Evolutionary conservation across 2,113 vertebrate genomes (phyloP), one percentile per base, ranked within the genome.

Genomic region (Sapayoa aenigma): DNA sequence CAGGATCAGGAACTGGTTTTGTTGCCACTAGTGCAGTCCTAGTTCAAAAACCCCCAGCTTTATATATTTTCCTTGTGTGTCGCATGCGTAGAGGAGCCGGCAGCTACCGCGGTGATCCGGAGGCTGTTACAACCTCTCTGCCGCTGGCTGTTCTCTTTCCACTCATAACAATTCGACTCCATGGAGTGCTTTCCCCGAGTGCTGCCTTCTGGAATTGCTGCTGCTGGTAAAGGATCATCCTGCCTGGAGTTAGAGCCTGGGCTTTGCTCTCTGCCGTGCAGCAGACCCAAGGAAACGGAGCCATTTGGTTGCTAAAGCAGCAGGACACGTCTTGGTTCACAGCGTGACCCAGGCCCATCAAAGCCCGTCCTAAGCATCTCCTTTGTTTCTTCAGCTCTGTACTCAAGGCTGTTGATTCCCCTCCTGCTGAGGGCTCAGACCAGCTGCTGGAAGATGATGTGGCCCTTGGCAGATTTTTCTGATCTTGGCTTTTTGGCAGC

Each of bases 131-230:
- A 74, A 62, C 78, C 84, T 93, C 83, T 46, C 74, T 9, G 2
- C 41, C 69, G 55, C 5, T 33, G 58, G 71, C 78, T 74, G 30
- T 73, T 83, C 80, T 62, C 87, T 85, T 55, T 67, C 80, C 49
- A 50, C 53, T 17, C 58, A 4, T 14, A 75, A 2, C n/a, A 84
- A 44, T 75, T 72, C 50, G 58, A 35, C 18, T 55, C 95, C 0
- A 20, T 0, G 0, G 77, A 68, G 65, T 0, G 2, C 49, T 84
- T 41, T 65, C 39, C 9, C 60, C 0, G 1, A 60, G 84, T 0
- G 0, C 77, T 87, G 80, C 58, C 69, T 60, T 83, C 73, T 79
- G 89, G 42, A 80, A 25, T 56, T 0, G 0, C 44, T 73, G 75
- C 59, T 74, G 69, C 80, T 84, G 31, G 3, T 39, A 3, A 18